phyloP scores from a whole-genome alignment of 1,140 invertebrate species.

The Sarcophaga bullata region DNA sequence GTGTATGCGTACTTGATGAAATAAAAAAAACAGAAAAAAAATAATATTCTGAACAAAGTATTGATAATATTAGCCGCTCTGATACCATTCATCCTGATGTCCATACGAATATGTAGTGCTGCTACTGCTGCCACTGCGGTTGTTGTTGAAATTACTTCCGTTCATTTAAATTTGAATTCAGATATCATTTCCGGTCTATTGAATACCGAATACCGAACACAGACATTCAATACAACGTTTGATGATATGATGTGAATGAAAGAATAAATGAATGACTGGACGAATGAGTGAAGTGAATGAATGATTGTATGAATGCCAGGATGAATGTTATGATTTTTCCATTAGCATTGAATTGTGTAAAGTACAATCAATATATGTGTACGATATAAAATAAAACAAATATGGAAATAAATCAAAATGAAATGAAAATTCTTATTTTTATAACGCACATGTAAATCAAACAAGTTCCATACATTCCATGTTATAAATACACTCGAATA shows the following conservation, averaged over 20 bases:
- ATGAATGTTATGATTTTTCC: constrained; percentile 24
- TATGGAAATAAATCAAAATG: neutral
- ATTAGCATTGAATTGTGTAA: constrained; percentile 20
- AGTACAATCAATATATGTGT: neutral
- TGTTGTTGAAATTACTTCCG: constrained; percentile 45
- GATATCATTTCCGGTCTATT: constrained; percentile 46
- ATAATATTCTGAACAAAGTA: too few relatives aligned
- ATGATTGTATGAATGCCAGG: too few relatives aligned
- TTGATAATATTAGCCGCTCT: too few relatives aligned
- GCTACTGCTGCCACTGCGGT: constrained; percentile 16
- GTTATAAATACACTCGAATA: neutral
- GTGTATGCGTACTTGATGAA: neutral
- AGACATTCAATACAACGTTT: neutral
- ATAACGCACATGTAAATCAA: neutral
- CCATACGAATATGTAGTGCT: constrained; percentile 23
- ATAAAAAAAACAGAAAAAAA: neutral
- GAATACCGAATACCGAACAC: constrained; percentile 39
- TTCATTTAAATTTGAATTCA: constrained; percentile 48
- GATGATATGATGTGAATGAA: neutral
- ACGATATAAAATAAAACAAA: neutral
- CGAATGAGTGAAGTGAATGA: too few relatives aligned
- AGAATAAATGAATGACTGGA: too few relatives aligned
- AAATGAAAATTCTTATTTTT: neutral
- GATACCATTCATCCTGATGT: neutral
- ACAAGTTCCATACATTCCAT: too few relatives aligned